Base-by-base conservation (phyloP, 2,888 invertebrate species). In the Alsophila aescularia region DNA sequence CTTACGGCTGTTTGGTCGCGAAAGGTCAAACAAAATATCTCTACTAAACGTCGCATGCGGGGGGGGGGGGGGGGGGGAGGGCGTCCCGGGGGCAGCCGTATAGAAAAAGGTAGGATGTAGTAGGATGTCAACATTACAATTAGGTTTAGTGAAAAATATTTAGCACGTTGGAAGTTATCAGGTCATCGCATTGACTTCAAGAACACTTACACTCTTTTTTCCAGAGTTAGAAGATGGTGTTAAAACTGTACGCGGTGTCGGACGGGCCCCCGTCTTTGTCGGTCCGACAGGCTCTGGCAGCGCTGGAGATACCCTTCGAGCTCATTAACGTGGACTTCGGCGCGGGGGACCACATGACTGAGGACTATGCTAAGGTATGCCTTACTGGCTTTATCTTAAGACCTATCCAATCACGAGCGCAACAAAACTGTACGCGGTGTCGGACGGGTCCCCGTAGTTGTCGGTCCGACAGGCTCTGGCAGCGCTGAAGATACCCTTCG, bases 211-310 rank as follows among this genome's bases (percentile, higher is more conserved):
- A 18, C 29, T 2, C 29, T 9, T n/a, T 18, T 44, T 44, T 18
- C 14, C 44, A 44, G 32, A 24, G 1, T 14, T 4, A 50, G 41
- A 55, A 24, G 24, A 87, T 89, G 89, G 78, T 81, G 16, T 85
- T 96, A 77, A 96, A 95, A 74, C 78, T 96, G 36, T 96, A 96
- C 72, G 92, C 93, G 40, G 94, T 96, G 45, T 94, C 94, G 2
- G 96, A 96, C 85, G 96, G 96, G 0, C 96, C 96, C 1, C 96
- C 96, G 43, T 96, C 96, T 5, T 78, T 96, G 54, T 95, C 95
- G 4, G 96, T 96, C 43, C 90, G 94, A 31, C 95, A 95, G 90
- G 93, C 93, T 1, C 80, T 96, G 9, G 93, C 94, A 62, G 92
- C 93, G 18, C 82, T 96, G 31, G 85, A 93, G 29, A 77, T 96